Conservation (phyloP, 2,888 invertebrate genomes). For the Eupithecia subumbrata region DNA sequence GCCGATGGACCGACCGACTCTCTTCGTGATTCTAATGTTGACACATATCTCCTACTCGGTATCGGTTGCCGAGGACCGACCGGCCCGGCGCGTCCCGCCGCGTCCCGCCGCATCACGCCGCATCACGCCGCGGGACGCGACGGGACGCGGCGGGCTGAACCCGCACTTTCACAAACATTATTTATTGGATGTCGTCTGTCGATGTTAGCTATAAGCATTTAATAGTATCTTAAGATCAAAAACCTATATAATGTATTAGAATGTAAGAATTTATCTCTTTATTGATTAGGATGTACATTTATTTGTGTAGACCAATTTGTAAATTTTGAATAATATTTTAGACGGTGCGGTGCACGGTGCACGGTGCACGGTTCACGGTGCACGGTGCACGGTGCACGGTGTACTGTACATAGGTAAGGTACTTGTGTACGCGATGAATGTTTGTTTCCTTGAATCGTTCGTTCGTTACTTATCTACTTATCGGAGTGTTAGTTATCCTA, state of each 20-base stretch:
- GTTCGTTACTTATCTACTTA: conserved; percentile 48
- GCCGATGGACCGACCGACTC: too few species aligned
- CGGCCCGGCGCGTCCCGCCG: not conserved
- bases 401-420: too few species aligned
- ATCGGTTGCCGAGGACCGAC: not conserved
- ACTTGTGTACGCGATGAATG: conserved; percentile 5
- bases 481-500: conserved; percentile 76
- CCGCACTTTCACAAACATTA: not conserved
- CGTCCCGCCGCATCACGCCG: not conserved
- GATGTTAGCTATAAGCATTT: conserved; percentile 27
- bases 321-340: conserved; percentile 30
- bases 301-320: conserved; percentile 63
- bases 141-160: not conserved
- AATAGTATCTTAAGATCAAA: conserved; percentile 5
- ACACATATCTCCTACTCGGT: not conserved
- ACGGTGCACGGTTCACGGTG: too few species aligned
- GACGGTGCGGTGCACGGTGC: conserved; percentile 6
- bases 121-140: not conserved
- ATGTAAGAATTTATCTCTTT: conserved; percentile 11
- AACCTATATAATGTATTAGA: conserved; percentile 1
- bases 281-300: conserved; percentile 11
- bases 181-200: conserved; percentile 19
- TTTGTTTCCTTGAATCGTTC: conserved; percentile 26
- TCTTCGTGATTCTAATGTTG: not conserved
- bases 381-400: too few species aligned